A percentile compares a stretch with the other conserved stretches of the same genome.
Conservation (phyloP, 2,797 vertebrate genomes). For the Potorous gilbertii region DNA sequence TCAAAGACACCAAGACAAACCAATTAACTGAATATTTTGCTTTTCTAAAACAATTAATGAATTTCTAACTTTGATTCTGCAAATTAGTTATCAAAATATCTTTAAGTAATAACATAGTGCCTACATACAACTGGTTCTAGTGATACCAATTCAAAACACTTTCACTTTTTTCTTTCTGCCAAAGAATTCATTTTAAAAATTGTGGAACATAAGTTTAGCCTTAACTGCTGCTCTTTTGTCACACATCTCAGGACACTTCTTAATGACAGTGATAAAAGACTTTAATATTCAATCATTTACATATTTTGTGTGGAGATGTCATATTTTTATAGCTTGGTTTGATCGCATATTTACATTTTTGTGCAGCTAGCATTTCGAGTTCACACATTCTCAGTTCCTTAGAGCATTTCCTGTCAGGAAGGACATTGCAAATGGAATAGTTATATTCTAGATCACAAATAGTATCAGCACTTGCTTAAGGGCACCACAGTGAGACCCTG, state of each 20-base stretch:
- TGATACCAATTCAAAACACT: not conserved
- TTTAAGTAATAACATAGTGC: constrained; percentile 49
- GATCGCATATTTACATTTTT: constrained; percentile 71
- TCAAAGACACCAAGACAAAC: not conserved
- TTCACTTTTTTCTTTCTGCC: constrained; percentile 16
- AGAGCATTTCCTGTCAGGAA: constrained; percentile 64
- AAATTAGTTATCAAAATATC: constrained; percentile 20
- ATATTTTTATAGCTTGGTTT: constrained; percentile 76
- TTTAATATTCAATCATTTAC: constrained; percentile 64
- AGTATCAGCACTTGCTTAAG: constrained; percentile 20
- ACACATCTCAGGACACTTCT: constrained; percentile 71
- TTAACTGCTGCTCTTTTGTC: constrained; percentile 71
- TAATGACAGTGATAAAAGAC: constrained; percentile 77
- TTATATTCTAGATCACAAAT: constrained; percentile 32
- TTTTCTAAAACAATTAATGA: constrained; percentile 18
- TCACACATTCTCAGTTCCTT: constrained; percentile 66
- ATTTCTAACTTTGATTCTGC: not conserved
- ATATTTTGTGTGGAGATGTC: constrained; percentile 48
- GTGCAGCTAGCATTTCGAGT: constrained; percentile 61
- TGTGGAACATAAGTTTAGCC: not conserved
- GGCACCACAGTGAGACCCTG: not conserved
- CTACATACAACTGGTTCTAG: constrained; percentile 55
- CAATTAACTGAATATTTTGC: not conserved
- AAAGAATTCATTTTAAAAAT: constrained; percentile 1
- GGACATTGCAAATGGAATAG: constrained; percentile 3